These are phyloP conservation scores for Syncerus caffer DNA, from an alignment of 2,797 vertebrate genomes.

Conservation along the genomic window DNA sequence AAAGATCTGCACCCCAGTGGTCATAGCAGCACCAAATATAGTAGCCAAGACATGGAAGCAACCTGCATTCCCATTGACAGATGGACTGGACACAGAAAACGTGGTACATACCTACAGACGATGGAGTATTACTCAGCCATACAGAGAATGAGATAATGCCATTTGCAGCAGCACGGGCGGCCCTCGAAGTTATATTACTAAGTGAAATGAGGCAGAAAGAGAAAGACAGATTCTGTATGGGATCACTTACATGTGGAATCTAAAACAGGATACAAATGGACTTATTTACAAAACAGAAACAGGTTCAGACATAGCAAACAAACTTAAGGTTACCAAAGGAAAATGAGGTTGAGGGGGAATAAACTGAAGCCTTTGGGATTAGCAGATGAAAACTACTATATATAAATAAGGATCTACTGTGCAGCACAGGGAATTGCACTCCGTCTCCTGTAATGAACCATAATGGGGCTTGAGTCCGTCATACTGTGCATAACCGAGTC, in stretches of 20 bases:
- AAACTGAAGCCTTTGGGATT: neutral
- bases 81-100: neutral
- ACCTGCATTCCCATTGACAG: neutral
- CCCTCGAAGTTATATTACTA: rapidly evolving
- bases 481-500: neutral
- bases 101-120: rapidly evolving
- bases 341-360: neutral
- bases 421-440: neutral
- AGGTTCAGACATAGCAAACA: neutral
- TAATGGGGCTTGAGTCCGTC: neutral
- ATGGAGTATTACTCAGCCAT: neutral
- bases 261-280: neutral
- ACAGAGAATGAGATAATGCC: no score
- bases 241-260: neutral
- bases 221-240: neutral
- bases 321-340: neutral
- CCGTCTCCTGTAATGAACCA: neutral
- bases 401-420: neutral
- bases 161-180: rapidly evolving
- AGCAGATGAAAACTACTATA: neutral
- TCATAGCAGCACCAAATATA: no score
- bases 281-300: neutral
- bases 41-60: neutral
- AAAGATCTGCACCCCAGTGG: neutral
- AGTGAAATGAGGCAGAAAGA: neutral